Percentiles rank a stretch among this genome's conserved stretches.
Conservation (phyloP, 2,888 invertebrate species). For the Melitaea athalia region DNA sequence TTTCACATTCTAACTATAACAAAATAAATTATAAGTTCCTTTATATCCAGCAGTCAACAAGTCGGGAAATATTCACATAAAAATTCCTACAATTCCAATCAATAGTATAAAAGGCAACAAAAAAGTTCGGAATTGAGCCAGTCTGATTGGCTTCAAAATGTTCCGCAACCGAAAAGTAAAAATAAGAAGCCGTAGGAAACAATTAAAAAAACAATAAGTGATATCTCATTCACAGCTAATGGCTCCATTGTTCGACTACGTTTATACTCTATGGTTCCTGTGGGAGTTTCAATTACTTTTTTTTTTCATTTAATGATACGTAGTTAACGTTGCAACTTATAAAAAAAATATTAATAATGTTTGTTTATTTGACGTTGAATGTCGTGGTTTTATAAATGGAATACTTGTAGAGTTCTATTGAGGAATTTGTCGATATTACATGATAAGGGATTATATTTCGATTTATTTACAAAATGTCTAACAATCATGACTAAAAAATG, state of each 20-base stretch:
- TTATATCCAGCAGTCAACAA: not conserved
- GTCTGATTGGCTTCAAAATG: conserved; percentile 26
- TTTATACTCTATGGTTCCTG: conserved; percentile 31
- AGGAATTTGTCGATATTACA: not conserved
- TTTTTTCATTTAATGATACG: conserved; percentile 24
- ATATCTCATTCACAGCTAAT: conserved; percentile 44
- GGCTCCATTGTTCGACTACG: conserved; percentile 40
- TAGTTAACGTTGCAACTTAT: conserved; percentile 16
- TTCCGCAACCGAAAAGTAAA: conserved; percentile 33
- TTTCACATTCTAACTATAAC: not conserved
- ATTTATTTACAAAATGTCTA: too few relatives aligned
- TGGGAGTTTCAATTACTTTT: conserved; percentile 27
- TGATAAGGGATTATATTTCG: too few relatives aligned
- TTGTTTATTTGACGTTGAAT: not conserved
- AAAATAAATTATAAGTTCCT: not conserved
- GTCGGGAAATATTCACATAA: not conserved
- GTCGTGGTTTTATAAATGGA: too few relatives aligned
- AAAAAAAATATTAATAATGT: conserved; percentile 1
- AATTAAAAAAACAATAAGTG: conserved; percentile 44
- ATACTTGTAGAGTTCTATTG: not conserved
- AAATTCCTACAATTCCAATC: conserved; percentile 22
- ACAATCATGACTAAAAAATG: too few relatives aligned
- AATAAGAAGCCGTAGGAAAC: conserved; percentile 40
- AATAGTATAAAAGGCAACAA: conserved; percentile 26
- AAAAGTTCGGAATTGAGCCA: conserved; percentile 23